phyloP scores from a whole-genome alignment of 2,797 vertebrate genomes.

The Limnodromus scolopaceus region DNA sequence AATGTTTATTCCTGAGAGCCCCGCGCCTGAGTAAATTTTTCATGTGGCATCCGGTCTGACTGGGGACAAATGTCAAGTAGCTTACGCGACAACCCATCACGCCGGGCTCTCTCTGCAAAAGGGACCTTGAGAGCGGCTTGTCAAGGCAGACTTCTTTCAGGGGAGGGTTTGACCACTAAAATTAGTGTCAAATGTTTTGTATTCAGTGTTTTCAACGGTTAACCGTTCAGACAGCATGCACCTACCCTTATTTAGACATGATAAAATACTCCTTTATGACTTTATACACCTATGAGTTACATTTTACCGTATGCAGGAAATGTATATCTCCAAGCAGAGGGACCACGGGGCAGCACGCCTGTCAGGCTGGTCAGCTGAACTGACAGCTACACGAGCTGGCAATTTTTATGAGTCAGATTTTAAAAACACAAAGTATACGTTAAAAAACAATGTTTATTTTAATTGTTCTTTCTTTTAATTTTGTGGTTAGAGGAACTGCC shows the following conservation, averaged over 20 bases:
- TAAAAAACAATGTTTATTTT: neutral
- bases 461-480: neutral
- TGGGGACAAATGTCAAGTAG: constrained; percentile 92
- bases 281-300: constrained; percentile 36
- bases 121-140: constrained; percentile 64
- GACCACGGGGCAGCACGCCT: neutral
- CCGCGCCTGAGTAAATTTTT: constrained; percentile 89
- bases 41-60: constrained; percentile 90
- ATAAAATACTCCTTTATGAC: constrained; percentile 76
- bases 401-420: neutral
- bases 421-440: neutral
- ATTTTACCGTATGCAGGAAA: constrained; percentile 18
- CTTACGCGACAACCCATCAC: constrained; percentile 88
- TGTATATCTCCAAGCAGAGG: constrained; percentile 43
- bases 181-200: constrained; percentile 72
- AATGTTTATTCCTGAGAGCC: constrained; percentile 88
- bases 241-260: constrained; percentile 78
- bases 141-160: constrained; percentile 69
- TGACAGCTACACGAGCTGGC: neutral
- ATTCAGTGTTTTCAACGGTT: constrained; percentile 62
- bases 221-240: constrained; percentile 60
- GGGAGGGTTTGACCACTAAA: constrained; percentile 73
- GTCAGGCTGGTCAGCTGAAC: neutral
- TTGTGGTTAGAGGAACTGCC: neutral
- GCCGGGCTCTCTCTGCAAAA: constrained; percentile 76